Evolutionary conservation across 2,113 vertebrate genomes (phyloP).

Genomic region (Tapirus terrestris): DNA sequence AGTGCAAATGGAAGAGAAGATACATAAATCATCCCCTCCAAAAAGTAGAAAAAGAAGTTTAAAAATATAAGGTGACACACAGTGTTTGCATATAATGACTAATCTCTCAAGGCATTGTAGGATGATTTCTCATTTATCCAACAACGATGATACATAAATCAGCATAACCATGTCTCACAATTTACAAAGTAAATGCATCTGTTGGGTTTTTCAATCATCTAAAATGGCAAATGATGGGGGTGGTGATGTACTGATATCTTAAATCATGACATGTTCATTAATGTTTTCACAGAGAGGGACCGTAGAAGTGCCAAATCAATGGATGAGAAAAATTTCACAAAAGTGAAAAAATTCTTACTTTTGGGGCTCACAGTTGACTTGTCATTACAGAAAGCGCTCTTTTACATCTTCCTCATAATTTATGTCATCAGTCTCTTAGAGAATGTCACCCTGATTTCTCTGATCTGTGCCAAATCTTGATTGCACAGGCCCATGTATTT

Average conservation of each 20-base stretch:
- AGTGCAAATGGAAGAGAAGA: not conserved
- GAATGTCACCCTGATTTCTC: conserved; percentile 64
- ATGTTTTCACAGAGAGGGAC: conserved; percentile 41
- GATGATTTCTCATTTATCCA: not conserved
- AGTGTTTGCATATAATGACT: not conserved
- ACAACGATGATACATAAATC: rapidly evolving
- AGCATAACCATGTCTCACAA: not conserved
- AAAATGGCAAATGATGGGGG: not conserved
- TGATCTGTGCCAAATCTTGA: conserved; percentile 65
- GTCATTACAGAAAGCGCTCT: conserved; percentile 28
- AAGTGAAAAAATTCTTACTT: conserved; percentile 62
- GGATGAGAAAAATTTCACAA: conserved; percentile 54
- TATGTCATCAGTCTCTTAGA: conserved; percentile 66
- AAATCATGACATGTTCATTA: not conserved
- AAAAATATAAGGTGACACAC: not conserved
- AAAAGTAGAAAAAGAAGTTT: not conserved
- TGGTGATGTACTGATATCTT: not conserved
- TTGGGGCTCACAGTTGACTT: conserved; percentile 63
- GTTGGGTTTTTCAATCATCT: not conserved
- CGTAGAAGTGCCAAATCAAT: not conserved
- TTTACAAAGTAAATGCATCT: rapidly evolving
- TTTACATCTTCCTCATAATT: conserved; percentile 69
- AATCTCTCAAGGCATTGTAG: not conserved
- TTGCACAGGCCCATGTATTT: conserved; percentile 79
- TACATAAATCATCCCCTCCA: not conserved